These are phyloP conservation scores for Listronotus bonariensis DNA, from an alignment of 1,140 invertebrate species.

Conservation along the genomic window DNA sequence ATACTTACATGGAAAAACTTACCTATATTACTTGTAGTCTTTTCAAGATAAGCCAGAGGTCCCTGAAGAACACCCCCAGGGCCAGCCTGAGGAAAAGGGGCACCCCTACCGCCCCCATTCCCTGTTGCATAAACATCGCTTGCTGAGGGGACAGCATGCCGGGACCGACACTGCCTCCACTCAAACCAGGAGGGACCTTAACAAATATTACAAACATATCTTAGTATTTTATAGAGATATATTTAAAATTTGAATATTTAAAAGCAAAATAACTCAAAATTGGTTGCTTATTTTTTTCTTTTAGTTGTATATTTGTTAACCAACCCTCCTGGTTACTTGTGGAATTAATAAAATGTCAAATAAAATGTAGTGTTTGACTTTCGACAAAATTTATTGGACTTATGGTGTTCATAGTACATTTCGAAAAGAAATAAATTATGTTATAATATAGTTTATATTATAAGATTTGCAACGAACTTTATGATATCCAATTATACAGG, in stretches of 20 bases:
- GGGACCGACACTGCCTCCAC: slow-evolving; percentile 49
- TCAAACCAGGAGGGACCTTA: slow-evolving; percentile 51
- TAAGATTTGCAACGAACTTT: slow-evolving; percentile 38
- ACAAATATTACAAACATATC: slow-evolving; percentile 29
- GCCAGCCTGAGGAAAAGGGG: slow-evolving; percentile 55
- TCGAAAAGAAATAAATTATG: slow-evolving; percentile 33
- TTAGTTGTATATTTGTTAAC: slow-evolving; percentile 36
- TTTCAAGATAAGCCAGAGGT: slow-evolving; percentile 77
- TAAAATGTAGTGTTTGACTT: slow-evolving; percentile 7
- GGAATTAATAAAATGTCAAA: background rate
- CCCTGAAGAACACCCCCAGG: slow-evolving; percentile 66
- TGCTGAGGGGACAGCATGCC: slow-evolving; percentile 57
- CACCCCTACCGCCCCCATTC: slow-evolving; percentile 52
- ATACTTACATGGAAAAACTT: too few relatives aligned
- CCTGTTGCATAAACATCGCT: slow-evolving; percentile 64
- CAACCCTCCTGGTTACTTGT: slow-evolving; percentile 35
- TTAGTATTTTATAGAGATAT: background rate
- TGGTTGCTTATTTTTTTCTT: background rate
- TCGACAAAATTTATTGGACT: slow-evolving; percentile 16
- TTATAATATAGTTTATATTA: slow-evolving; percentile 31
- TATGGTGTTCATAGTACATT: slow-evolving; percentile 28
- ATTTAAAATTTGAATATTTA: background rate
- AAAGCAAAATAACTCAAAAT: background rate
- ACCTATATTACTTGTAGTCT: slow-evolving; percentile 83
- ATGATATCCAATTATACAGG: slow-evolving; percentile 32